Evolutionary conservation across 2,888 invertebrate species (phyloP), one percentile per base, ranked within the genome.

Genomic region (Phortica magna): DNA sequence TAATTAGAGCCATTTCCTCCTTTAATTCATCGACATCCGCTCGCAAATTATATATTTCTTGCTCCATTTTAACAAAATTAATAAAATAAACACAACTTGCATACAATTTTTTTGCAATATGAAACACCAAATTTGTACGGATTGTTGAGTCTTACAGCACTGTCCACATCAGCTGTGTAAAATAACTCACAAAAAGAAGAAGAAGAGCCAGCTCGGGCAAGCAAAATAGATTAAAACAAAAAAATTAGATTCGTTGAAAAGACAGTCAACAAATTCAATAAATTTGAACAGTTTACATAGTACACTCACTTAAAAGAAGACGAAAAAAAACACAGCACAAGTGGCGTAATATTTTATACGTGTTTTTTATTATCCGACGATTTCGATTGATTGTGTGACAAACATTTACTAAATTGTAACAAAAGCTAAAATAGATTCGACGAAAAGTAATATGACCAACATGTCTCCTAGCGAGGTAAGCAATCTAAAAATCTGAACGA

Each of bases 401-500:
- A 48, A 48, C 48, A 48, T 12, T 14, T 48, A 6, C 5, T 48
- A 6, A 43, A 43, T 48, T 48, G 48, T 12, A 31, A 70, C 73
- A 77, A 68, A 68, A 55, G 12, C 7, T 42, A 53, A 72, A 75
- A 75, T 61, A 67, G 48, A 73, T 55, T 65, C 67, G 76, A 67
- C 48, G 65, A 75, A 72, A 76, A 75, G 65, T 75, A 86, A 83
- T 68, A 89, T 89, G 89, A 84, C 90, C 74, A 83, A 89, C 74
- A 89, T 86, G 89, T 90, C 89, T 80, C 90, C 90, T 57, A 89
- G 90, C 79, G 88, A 90, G 89, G 90, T 90, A 80, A 84, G 84
- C 79, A 41, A 59, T 31, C 41, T 39, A 39, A 7, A 14, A 0
- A 65, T 65, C 17, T 17, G 53, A 12, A 59, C 19, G 22, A 7